Evolutionary conservation across 1,140 invertebrate species (phyloP), one percentile per base, ranked within the genome.

Genomic region (Frieseomelitta varia): DNA sequence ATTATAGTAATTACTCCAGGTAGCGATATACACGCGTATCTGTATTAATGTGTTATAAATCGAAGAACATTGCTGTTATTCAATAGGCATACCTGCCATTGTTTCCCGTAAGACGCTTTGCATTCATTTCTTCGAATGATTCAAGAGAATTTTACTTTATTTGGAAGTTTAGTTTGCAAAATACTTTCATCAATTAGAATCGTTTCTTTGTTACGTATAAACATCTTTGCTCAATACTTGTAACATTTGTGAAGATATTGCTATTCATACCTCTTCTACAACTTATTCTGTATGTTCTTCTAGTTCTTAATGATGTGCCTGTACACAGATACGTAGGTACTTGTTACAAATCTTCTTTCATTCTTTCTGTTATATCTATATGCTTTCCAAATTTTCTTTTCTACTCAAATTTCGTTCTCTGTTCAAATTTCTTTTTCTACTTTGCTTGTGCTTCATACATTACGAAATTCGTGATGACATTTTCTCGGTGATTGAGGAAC

Each of bases 201-300:
- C 75, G 71, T 24, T 82, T 76, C 87, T 88, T 84, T 75, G 87
- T 89, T 89, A 75, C 79, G 74, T 81, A 81, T 58, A 85, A 84
- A 81, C 69, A 78, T 84, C 79, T 87, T 81, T 76, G 76, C 34
- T 87, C 75, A 63, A 75, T 86, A 72, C 79, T 77, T 79, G 88
- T 85, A 85, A 85, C 87, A 87, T 84, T 89, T 61, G 68, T 47
- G 39, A 81, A 81, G 85, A 90, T 87, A 90, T 81, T 77, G 85
- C 53, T 72, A 67, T 53, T 47, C 65, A 58, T 89, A 85, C 89
- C 58, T 58, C 53, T 21, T 47, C 21, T 74, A 55, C 51, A 51
- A 71, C 39, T 61, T 69, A 27, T 67, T 55, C 39, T 47, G 8
- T 47, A 10, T 47, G 39, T 47, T 47, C 8, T 47, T 47, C 6